phyloP scores from a whole-genome alignment of 92 coral and sea anemone genomes.

The Hydrozoanthus gracilis region DNA sequence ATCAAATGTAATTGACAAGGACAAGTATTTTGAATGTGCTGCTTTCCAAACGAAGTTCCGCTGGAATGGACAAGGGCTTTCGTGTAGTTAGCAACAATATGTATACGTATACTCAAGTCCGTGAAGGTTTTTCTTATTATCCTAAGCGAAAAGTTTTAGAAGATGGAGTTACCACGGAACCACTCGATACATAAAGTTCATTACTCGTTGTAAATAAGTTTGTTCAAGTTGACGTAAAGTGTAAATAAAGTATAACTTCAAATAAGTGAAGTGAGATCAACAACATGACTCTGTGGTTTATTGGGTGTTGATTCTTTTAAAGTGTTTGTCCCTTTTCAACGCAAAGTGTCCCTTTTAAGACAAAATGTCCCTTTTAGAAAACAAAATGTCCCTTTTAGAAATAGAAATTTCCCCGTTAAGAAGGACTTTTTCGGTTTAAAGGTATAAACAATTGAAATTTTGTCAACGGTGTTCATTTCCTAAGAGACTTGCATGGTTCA shows the following conservation, averaged over 20 bases:
- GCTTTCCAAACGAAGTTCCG: too few species aligned
- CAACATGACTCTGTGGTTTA: conserved; percentile 6
- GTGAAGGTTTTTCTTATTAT: background rate
- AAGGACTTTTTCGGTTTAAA: background rate
- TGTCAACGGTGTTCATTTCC: background rate
- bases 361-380: background rate
- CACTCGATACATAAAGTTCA: too few species aligned
- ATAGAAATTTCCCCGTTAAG: background rate
- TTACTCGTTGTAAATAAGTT: too few species aligned
- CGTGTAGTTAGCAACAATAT: too few species aligned
- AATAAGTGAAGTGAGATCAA: too few species aligned
- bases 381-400: background rate
- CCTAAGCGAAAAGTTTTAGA: background rate
- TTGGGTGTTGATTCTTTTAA: conserved; percentile 10
- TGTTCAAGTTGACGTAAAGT: too few species aligned
- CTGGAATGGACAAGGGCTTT: background rate
- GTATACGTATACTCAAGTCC: too few species aligned
- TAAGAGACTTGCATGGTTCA: background rate
- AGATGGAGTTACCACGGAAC: too few species aligned
- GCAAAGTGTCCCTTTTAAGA: too few species aligned
- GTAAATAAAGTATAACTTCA: conserved; percentile 11
- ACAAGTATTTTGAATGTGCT: background rate
- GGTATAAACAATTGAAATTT: background rate
- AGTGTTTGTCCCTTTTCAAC: background rate
- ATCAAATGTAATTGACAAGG: background rate